Percentiles rank a stretch among this genome's conserved stretches.
Conservation (phyloP, 2,113 vertebrate genomes). For the Entelurus aequoreus region DNA sequence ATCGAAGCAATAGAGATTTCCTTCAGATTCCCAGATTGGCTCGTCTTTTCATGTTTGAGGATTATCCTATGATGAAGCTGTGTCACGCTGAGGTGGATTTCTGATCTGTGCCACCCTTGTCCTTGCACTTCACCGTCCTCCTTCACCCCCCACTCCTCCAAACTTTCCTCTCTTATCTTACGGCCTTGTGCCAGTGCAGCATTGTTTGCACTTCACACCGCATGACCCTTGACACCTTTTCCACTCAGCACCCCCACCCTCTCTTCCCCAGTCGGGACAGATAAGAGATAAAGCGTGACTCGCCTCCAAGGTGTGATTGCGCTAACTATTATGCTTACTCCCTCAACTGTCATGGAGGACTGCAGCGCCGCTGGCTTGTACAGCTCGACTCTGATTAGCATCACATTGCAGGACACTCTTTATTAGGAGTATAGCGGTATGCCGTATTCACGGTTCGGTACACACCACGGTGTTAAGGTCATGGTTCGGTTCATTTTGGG, state of each 20-base stretch:
- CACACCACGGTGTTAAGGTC: too few species aligned
- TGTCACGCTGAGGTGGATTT: constrained; percentile 49
- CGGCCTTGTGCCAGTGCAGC: neutral
- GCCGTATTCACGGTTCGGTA: too few species aligned
- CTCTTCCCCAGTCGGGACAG: neutral
- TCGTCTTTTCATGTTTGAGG: constrained; percentile 52
- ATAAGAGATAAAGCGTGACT: constrained; percentile 37
- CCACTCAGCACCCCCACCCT: constrained; percentile 18
- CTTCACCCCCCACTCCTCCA: constrained; percentile 1
- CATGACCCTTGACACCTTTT: constrained; percentile 4
- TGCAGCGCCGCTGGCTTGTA: neutral
- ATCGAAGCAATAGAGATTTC: constrained; percentile 47
- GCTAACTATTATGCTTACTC: constrained; percentile 51
- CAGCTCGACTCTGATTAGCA: neutral
- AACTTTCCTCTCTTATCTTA: neutral
- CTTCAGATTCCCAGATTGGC: constrained; percentile 40
- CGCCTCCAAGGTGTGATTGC: constrained; percentile 50
- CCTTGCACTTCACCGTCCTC: constrained; percentile 29
- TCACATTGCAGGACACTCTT: too few species aligned
- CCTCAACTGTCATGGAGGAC: constrained; percentile 22
- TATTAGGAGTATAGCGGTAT: too few species aligned
- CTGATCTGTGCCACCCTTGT: constrained; percentile 48
- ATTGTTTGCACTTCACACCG: constrained; percentile 27
- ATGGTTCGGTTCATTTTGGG: too few species aligned
- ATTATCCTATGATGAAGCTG: constrained; percentile 61